These are phyloP conservation scores for Gymnocheta viridis DNA, from an alignment of 2,888 invertebrate genomes.

Conservation along the genomic window DNA sequence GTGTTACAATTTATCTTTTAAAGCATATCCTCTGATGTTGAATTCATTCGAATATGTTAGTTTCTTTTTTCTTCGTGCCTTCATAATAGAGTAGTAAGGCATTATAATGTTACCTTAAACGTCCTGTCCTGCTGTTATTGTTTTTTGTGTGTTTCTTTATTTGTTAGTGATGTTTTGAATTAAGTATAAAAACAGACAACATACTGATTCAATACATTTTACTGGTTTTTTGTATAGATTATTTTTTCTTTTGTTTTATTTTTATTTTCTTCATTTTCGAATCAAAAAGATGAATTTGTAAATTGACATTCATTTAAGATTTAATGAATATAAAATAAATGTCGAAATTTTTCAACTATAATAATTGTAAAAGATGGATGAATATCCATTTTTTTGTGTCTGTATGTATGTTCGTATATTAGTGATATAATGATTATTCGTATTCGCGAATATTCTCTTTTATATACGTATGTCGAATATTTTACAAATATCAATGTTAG, in stretches of 20 bases:
- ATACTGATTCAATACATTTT: conserved; percentile 20
- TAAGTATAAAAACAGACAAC: conserved; percentile 35
- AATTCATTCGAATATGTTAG: conserved; percentile 28
- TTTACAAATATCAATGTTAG: too few relatives aligned
- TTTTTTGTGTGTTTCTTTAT: conserved; percentile 3
- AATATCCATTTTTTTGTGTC: too few relatives aligned
- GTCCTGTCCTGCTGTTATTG: conserved; percentile 37
- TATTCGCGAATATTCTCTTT: too few relatives aligned
- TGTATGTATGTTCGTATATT: neutral
- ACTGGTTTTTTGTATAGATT: conserved; percentile 38
- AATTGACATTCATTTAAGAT: conserved; percentile 69
- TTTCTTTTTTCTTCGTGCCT: conserved; percentile 16
- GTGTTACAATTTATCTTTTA: conserved; percentile 31
- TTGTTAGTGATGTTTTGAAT: conserved; percentile 6
- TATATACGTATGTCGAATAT: too few relatives aligned
- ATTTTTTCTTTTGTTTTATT: too few relatives aligned
- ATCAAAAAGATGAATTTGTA: conserved; percentile 64
- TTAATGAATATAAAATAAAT: too few relatives aligned
- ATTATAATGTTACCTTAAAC: conserved; percentile 44
- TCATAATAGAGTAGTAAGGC: conserved; percentile 24
- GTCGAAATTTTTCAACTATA: too few relatives aligned
- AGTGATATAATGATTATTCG: too few relatives aligned
- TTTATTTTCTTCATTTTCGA: conserved; percentile 22
- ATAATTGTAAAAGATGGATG: too few relatives aligned
- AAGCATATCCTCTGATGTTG: conserved; percentile 47